A percentile compares a stretch with the other conserved stretches of the same genome.
Evolutionary conservation across 2,113 vertebrate genomes (phyloP).

Genomic region (Pholis gunnellus): DNA sequence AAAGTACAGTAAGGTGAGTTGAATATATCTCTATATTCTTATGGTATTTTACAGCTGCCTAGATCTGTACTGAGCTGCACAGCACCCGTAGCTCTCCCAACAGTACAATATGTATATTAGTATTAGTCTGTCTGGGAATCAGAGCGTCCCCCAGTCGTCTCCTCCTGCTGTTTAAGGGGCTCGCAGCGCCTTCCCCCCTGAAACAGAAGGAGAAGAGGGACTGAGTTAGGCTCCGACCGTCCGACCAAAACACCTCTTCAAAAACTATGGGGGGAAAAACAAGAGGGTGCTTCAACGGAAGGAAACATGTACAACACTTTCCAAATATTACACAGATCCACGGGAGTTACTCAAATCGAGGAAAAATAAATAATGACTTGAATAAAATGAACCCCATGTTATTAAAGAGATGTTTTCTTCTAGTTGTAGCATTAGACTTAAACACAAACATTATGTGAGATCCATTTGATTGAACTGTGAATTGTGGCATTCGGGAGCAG

Average conservation of each 20-base stretch:
- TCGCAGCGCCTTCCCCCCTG: conserved; percentile 85
- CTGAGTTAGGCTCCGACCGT: conserved; percentile 82
- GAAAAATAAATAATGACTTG: neutral
- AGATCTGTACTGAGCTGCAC: conserved; percentile 42
- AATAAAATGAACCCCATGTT: neutral
- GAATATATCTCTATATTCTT: conserved; percentile 49
- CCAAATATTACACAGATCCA: neutral
- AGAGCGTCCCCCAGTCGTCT: conserved; percentile 75
- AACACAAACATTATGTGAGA: neutral
- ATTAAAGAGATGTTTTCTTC: conserved; percentile 18
- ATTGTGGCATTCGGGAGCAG: conserved; percentile 48
- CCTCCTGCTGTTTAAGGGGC: conserved; percentile 88
- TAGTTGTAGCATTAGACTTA: neutral
- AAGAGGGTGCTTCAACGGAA: conserved; percentile 47
- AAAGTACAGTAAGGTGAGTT: conserved; percentile 66
- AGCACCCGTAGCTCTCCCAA: conserved; percentile 23
- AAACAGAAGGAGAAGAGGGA: conserved; percentile 88
- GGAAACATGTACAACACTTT: neutral
- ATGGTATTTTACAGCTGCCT: conserved; percentile 71
- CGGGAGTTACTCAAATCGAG: neutral
- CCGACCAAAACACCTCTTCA: conserved; percentile 70
- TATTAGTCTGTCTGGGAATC: conserved; percentile 46
- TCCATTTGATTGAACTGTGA: conserved; percentile 65
- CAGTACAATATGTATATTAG: conserved; percentile 12
- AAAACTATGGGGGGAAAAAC: conserved; percentile 67